Evolutionary conservation across 1,140 invertebrate genomes (phyloP).

Genomic region (Brachionus asplanchnoidis): DNA sequence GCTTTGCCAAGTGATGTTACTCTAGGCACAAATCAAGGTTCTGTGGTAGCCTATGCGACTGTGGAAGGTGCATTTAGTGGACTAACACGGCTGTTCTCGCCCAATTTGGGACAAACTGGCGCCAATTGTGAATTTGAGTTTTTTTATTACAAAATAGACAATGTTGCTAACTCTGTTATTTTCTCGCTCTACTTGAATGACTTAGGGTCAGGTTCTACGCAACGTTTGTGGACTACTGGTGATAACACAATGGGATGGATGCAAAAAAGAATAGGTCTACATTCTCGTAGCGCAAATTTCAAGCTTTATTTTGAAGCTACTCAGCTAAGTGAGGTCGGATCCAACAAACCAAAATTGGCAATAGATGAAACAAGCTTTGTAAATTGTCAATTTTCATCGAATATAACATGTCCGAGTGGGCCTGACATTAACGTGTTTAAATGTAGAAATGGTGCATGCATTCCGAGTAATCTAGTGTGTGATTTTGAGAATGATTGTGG

Average conservation of each 20-base stretch:
- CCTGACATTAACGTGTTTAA: neutral
- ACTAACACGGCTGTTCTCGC: slow-evolving; percentile 34
- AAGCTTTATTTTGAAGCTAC: slow-evolving; percentile 37
- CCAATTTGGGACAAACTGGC: slow-evolving; percentile 34
- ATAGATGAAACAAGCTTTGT: slow-evolving; percentile 35
- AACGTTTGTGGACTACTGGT: slow-evolving; percentile 12
- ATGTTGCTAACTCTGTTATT: neutral
- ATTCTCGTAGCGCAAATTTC: neutral
- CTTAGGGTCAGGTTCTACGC: neutral
- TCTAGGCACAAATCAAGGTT: slow-evolving; percentile 10
- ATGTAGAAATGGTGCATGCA: slow-evolving; percentile 2
- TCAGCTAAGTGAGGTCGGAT: neutral
- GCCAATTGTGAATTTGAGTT: slow-evolving; percentile 53
- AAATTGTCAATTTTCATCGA: slow-evolving; percentile 1
- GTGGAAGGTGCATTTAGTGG: slow-evolving; percentile 10
- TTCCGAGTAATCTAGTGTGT: neutral
- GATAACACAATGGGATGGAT: neutral
- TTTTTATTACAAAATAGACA: slow-evolving; percentile 70
- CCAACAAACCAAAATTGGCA: slow-evolving; percentile 2
- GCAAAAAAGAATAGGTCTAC: slow-evolving; percentile 15
- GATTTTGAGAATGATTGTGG: slow-evolving; percentile 33
- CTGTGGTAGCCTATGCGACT: slow-evolving; percentile 42
- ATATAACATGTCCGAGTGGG: slow-evolving; percentile 3
- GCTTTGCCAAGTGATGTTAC: slow-evolving; percentile 43
- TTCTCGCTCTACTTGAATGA: slow-evolving; percentile 11